Conservation (phyloP, 2,113 vertebrate genomes). For the Bos taurus region ARS-UCD2.0 NC_037333.1:88533501-88534000, state of each 20-base stretch:
- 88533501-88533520: background rate
- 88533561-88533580: background rate
- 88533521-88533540: background rate
- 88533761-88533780: background rate
- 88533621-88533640: background rate
- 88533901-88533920: background rate
- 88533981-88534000: accelerated
- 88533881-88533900: background rate
- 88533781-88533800: background rate
- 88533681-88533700: background rate
- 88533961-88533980: background rate
- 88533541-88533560: background rate
- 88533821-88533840: background rate
- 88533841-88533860: background rate
- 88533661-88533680: background rate
- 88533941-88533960: background rate
- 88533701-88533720: background rate
- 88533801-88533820: accelerated
- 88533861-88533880: background rate
- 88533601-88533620: background rate
- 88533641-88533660: background rate
- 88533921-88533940: background rate
- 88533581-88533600: background rate
- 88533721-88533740: background rate
- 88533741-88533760: background rate